Base-by-base conservation (phyloP, 2,888 invertebrate genomes). In the Caenorhabditis parvicauda region DNA sequence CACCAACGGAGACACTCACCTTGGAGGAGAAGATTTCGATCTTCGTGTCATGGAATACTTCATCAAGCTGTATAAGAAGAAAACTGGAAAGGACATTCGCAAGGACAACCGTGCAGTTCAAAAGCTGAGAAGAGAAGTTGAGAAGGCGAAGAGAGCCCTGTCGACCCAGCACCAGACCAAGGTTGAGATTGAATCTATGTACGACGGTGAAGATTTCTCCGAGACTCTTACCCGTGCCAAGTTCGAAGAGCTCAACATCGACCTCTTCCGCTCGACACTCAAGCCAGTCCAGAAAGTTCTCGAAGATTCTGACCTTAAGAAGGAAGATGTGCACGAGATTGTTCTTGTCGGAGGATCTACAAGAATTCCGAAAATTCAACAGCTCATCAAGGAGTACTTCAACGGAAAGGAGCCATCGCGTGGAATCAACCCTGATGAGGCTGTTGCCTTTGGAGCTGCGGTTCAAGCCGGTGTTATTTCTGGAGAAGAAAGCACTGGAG, bases 281-380 rank as follows among this genome's bases (percentile, higher is more conserved):
- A 91, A 92, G 83, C 93, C 93, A 4, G 93, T 95, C 7, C 90
- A 92, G 83, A 75, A 77, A 63, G 92, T 96, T 14, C 85, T 99
- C 80, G 93, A 95, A 83, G 98, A 99, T 84, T 92, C 94, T 19
- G 95, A 95, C 83, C 90, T 98, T 89, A 92, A 91, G 86, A 95
- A 95, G 84, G 91, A 91, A 79, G 95, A 98, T 79, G 90, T 99
- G 39, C 91, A 96, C 83, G 98, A 99, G 84, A 95, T 99, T 79
- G 96, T 99, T 5, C 86, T 99, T 50, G 98, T 98, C 51, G 98
- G 98, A 81, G 98, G 98, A 69, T 95, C 95, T 9, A 98, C 98
- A 21, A 89, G 98, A 86, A 99, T 99, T 79, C 98, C 98, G 56
- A 98, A 96, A 84, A 89, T 98, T 25, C 96, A 86, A 69, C 83